Percentiles rank a stretch among this genome's conserved stretches.
Conservation (phyloP, 1,140 invertebrate species). For the Onthophagus taurus region DNA sequence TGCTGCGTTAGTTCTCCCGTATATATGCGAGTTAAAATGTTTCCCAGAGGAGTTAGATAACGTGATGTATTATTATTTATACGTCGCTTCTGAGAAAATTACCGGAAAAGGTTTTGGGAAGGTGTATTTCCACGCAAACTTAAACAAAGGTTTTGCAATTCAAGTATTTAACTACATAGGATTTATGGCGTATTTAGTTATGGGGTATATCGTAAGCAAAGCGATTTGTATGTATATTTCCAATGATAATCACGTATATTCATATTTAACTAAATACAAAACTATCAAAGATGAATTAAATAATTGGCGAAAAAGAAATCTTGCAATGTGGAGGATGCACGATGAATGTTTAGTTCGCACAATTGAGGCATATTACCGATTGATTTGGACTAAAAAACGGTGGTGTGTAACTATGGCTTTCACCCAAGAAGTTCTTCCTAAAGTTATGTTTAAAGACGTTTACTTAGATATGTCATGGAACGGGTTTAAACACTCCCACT, state of each 20-base stretch:
- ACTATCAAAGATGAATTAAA: neutral
- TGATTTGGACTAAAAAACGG: neutral
- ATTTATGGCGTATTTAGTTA: constrained; percentile 2
- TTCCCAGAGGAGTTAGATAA: neutral
- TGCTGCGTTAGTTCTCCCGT: neutral
- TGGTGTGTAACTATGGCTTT: neutral
- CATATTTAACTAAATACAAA: neutral
- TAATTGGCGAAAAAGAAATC: neutral
- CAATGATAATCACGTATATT: neutral
- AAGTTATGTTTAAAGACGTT: constrained; percentile 11
- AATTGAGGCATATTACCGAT: neutral
- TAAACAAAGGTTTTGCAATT: neutral
- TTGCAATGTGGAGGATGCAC: neutral
- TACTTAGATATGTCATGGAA: constrained; percentile 17
- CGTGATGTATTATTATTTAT: neutral
- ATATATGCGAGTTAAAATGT: neutral
- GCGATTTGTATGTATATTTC: neutral
- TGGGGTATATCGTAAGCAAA: constrained; percentile 2
- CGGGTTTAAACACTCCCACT: constrained; percentile 17
- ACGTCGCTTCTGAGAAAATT: neutral
- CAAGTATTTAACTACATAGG: neutral
- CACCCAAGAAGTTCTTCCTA: constrained; percentile 7
- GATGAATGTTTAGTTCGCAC: neutral
- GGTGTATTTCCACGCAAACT: neutral
- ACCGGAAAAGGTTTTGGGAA: constrained; percentile 5